A percentile compares a stretch with the other conserved stretches of the same genome.
Conservation (phyloP, 1,140 invertebrate genomes). For the Heliconius congener region DNA sequence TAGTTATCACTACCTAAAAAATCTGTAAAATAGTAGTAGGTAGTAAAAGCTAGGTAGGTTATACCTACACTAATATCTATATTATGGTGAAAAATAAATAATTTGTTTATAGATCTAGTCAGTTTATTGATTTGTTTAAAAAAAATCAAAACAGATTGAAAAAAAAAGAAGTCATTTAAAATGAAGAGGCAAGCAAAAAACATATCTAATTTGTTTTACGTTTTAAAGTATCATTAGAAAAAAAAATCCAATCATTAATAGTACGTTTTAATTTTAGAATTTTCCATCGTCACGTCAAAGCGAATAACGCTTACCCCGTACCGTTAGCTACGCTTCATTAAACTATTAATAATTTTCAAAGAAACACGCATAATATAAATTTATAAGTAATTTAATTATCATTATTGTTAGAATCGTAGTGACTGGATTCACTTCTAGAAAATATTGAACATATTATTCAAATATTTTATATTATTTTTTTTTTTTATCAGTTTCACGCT, state of each 20-base stretch:
- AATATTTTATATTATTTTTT: not conserved
- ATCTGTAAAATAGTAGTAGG: no score
- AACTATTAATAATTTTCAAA: slow-evolving; percentile 17
- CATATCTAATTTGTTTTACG: not conserved
- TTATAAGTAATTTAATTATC: not conserved
- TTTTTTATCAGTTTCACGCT: no score
- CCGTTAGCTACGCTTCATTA: slow-evolving; percentile 5
- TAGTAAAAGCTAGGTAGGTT: no score
- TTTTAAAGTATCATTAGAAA: slow-evolving; percentile 1
- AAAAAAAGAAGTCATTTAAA: not conserved
- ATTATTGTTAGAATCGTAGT: not conserved
- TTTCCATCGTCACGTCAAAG: not conserved
- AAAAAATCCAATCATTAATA: not conserved
- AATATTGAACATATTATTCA: not conserved
- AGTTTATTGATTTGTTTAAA: no score
- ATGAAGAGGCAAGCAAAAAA: not conserved
- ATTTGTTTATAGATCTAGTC: no score
- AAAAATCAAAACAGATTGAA: no score
- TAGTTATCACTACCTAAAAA: no score
- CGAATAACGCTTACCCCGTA: not conserved
- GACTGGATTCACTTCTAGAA: not conserved
- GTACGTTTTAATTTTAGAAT: slow-evolving; percentile 11
- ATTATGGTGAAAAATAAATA: no score
- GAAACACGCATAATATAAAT: not conserved
- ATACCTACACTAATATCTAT: no score